Evolutionary conservation across 2,113 vertebrate species (phyloP), one percentile per base, ranked within the genome.

Genomic region (Lophotis ruficrista): DNA sequence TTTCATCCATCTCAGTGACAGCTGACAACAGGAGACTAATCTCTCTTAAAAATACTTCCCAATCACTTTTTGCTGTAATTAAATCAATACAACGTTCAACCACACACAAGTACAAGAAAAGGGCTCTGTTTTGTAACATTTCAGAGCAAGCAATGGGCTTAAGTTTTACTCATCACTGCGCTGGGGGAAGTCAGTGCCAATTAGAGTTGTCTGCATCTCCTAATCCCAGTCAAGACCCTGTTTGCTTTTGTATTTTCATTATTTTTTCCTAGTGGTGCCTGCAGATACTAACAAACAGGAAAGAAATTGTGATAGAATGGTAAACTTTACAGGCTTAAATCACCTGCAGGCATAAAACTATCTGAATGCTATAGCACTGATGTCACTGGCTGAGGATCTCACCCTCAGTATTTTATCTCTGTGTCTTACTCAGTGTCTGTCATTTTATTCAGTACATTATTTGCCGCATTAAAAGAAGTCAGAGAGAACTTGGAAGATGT

Each of bases 1-100:
- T 78, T 78, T 83, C 93, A 98, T 98, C 96, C 83, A 96, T 98
- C 95, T 97, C 92, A 38, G 87, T 97, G 97, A 96, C 96, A 97
- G 86, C 53, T 97, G 91, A 97, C 91, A 97, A 94, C 21, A 22
- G 70, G 47, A 97, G 94, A 95, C 86, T 96, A 97, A 96, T 93
- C 96, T 96, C 68, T 97, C 72, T 95, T 93, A 95, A 96, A 97
- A 97, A 89, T 65, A 95, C 30, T 96, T 97, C 61, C 86, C 80
- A 97, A 93, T 95, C 86, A 83, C 66, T 75, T 94, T 83, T 94
- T 91, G 12, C 35, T 89, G 35, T 91, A 96, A 95, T 97, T 96
- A 97, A 96, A 94, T 95, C 79, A 94, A 90, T 41, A 77, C 24
- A 81, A 10, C 71, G 75, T 94, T 84, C 69, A 72, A 28, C 8